phyloP scores from a whole-genome alignment of 2,113 vertebrate genomes.

The Thamnaconus septentrionalis region DNA sequence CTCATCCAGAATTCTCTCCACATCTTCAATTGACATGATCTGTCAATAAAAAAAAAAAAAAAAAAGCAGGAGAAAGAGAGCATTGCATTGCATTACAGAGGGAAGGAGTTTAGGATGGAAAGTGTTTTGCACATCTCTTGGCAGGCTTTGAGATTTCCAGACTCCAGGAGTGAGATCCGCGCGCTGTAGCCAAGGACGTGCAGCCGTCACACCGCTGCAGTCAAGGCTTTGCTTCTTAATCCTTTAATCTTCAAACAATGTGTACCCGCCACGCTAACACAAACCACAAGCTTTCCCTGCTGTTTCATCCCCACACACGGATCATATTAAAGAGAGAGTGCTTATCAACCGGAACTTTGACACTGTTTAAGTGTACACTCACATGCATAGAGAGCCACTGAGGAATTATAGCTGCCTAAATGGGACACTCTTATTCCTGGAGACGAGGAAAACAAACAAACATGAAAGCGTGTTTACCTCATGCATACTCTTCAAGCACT shows the following conservation, averaged over 20 bases:
- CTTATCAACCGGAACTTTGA: slow-evolving; percentile 25
- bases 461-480: slow-evolving; percentile 73
- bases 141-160: slow-evolving; percentile 12
- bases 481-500: slow-evolving; percentile 94
- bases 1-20: slow-evolving; percentile 93
- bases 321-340: slow-evolving; percentile 20
- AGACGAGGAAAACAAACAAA: neutral
- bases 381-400: slow-evolving; percentile 4
- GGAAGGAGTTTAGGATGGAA: slow-evolving; percentile 1
- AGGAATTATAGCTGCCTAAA: neutral
- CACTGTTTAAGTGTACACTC: neutral
- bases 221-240: slow-evolving; percentile 64
- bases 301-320: slow-evolving; percentile 8
- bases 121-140: slow-evolving; percentile 15
- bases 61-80: neutral
- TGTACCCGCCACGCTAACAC: slow-evolving; percentile 45
- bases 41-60: slow-evolving; percentile 51
- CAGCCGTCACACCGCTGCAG: slow-evolving; percentile 44
- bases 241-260: slow-evolving; percentile 72
- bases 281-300: slow-evolving; percentile 22
- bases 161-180: slow-evolving; percentile 5
- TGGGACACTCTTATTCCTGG: neutral
- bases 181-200: slow-evolving; percentile 38
- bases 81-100: neutral
- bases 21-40: slow-evolving; percentile 93